These are phyloP conservation scores for Dipus sagitta DNA, from an alignment of 2,797 vertebrate species.

Conservation along the genomic window DNA sequence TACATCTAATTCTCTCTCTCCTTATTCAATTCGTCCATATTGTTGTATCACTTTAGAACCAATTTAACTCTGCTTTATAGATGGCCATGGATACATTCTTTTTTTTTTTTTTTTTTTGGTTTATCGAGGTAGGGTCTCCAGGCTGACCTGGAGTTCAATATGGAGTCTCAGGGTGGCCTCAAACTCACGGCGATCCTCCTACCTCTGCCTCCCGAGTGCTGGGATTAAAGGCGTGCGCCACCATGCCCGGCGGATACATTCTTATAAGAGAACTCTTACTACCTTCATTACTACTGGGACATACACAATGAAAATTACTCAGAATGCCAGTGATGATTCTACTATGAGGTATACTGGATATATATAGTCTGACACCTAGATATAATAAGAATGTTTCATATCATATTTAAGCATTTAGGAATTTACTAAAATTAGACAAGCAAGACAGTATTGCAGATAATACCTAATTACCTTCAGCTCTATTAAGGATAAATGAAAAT, in stretches of 20 bases:
- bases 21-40: neutral
- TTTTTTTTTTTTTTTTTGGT: too few species aligned
- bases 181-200: too few species aligned
- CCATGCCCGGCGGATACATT: too few species aligned
- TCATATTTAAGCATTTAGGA: neutral
- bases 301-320: neutral
- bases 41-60: neutral
- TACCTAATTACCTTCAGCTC: neutral
- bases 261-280: neutral
- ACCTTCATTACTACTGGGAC: neutral
- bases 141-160: too few species aligned
- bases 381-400: too few species aligned
- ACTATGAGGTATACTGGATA: neutral
- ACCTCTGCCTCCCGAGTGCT: too few species aligned
- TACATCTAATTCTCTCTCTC: neutral
- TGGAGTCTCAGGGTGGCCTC: too few species aligned
- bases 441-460: too few species aligned
- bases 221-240: too few species aligned
- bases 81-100: neutral
- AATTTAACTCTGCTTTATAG: neutral
- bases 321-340: too few species aligned
- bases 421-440: too few species aligned
- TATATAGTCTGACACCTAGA: neutral
- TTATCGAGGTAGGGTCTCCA: too few species aligned
- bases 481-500: neutral